Conservation (phyloP, 2,113 vertebrate species). For the Etheostoma cragini region DNA sequence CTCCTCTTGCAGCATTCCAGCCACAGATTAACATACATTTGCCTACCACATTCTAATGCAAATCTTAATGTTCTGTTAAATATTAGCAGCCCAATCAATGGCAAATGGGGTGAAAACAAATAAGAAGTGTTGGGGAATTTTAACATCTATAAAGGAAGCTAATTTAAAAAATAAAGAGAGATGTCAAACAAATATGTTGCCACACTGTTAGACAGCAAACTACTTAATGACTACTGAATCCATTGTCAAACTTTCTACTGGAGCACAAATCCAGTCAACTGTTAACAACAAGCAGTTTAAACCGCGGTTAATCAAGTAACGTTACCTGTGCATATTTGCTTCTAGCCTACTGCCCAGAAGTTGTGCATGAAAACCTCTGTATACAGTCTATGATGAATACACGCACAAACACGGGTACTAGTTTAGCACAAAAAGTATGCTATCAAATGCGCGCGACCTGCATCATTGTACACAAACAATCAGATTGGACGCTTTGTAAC, state of each 20-base stretch:
- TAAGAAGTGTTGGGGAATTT: neutral
- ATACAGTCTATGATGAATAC: neutral
- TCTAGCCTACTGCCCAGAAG: neutral
- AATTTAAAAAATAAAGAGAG: neutral
- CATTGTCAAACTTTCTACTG: neutral
- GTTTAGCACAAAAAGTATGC: slow-evolving; percentile 15
- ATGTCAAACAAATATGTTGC: neutral
- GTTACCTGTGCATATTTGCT: slow-evolving; percentile 25
- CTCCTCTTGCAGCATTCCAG: slow-evolving; percentile 24
- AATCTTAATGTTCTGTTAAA: neutral
- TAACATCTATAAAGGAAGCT: neutral
- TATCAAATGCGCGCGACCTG: slow-evolving; percentile 27
- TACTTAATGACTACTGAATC: neutral
- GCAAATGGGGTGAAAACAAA: neutral
- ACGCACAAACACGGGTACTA: neutral
- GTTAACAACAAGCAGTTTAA: neutral
- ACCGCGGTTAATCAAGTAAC: neutral
- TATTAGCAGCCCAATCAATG: neutral
- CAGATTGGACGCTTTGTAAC: neutral
- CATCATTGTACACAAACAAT: slow-evolving; percentile 40
- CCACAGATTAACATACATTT: neutral
- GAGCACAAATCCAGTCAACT: neutral
- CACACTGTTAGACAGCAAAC: neutral
- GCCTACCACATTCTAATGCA: neutral
- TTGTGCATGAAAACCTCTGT: neutral